phyloP scores from a whole-genome alignment of 2,888 invertebrate genomes.

The Lasioglossum lativentre region DNA sequence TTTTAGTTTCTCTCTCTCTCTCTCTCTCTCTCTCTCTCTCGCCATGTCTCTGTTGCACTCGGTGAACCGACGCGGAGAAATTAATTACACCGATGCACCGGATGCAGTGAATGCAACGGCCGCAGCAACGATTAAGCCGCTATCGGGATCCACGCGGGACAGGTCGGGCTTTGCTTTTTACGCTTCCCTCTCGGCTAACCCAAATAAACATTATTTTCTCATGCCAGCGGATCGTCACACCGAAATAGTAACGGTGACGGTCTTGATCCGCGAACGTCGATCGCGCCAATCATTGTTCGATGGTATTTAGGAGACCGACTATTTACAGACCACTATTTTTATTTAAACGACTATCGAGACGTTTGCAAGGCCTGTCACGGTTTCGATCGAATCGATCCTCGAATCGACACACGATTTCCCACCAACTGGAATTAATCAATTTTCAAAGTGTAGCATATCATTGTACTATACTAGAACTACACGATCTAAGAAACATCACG shows the following conservation, averaged over 20 bases:
- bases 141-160: neutral
- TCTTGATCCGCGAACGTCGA: conserved; percentile 56
- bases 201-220: conserved; percentile 58
- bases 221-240: conserved; percentile 39
- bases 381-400: neutral
- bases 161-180: conserved; percentile 18
- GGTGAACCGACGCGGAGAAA: conserved; percentile 20
- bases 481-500: no score
- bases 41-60: neutral
- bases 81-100: conserved; percentile 48
- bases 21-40: conserved; percentile 1
- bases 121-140: conserved; percentile 36
- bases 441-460: neutral
- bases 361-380: conserved; percentile 12
- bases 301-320: conserved; percentile 68
- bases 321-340: conserved; percentile 57
- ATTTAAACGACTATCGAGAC: conserved; percentile 37
- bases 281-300: conserved; percentile 69
- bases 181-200: conserved; percentile 47
- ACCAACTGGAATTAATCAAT: neutral
- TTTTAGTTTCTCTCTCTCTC: conserved; percentile 4
- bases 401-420: neutral
- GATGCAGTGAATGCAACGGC: conserved; percentile 6
- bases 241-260: conserved; percentile 62
- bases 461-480: no score